phyloP scores from a whole-genome alignment of 2,113 vertebrate genomes.

The Rhynchomys soricoides region DNA sequence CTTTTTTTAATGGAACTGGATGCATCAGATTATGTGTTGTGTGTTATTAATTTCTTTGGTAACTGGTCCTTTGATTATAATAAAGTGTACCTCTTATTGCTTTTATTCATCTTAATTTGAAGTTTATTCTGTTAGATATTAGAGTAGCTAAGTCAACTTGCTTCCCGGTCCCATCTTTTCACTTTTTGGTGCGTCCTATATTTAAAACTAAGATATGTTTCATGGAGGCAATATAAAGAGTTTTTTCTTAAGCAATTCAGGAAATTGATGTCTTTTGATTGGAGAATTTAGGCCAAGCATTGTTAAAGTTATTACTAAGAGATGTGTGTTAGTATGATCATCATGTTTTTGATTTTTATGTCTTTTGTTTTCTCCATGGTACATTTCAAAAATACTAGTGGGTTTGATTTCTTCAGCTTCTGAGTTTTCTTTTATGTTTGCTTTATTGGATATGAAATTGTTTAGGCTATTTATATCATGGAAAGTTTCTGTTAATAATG shows the following conservation, averaged over 20 bases:
- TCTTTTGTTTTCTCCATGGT: not conserved
- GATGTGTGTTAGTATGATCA: not conserved
- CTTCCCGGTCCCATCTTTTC: not conserved
- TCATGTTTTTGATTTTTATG: not conserved
- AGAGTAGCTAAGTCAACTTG: not conserved
- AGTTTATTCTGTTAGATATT: too few species aligned
- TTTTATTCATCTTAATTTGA: too few species aligned
- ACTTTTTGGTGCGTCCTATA: not conserved
- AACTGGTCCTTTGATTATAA: too few species aligned
- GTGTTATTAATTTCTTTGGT: not conserved
- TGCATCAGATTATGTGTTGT: not conserved
- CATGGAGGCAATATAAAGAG: not conserved
- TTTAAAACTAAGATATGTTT: not conserved
- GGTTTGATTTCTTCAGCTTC: not conserved
- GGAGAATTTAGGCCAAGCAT: not conserved
- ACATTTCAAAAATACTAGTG: not conserved
- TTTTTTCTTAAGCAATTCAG: not conserved
- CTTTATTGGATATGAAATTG: not conserved
- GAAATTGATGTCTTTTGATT: not conserved
- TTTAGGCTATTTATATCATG: not conserved
- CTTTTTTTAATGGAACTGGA: not conserved
- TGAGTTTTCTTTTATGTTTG: not conserved
- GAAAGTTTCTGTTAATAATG: too few species aligned
- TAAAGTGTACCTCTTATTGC: too few species aligned
- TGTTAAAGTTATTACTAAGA: not conserved